Evolutionary conservation across 2,888 invertebrate species (phyloP), one percentile per base, ranked within the genome.

Genomic region (Rapana venosa): DNA sequence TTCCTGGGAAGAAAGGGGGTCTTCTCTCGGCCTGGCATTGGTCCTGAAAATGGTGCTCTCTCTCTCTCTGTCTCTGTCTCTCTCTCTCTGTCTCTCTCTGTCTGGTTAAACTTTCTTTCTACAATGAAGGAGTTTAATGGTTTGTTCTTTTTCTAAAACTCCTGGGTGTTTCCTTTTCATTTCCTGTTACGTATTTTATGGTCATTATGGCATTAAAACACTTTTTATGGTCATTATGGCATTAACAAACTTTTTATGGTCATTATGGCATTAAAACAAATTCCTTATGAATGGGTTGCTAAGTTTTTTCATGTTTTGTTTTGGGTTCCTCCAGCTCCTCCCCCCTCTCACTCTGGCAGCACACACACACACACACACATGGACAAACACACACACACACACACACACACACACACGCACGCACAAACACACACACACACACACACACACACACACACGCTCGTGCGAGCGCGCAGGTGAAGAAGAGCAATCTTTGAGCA

Each of bases 361-460:
- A 77, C 74, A 77, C 74, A 77, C 74, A 77, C 74, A 77, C 11
- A 77, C 74, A 77, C 74, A 77, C 74, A 77, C 11, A 77, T n/a
- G n/a, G 4, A 77, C 74, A 26, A 26, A 77, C 74, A 66, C 66
- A 66, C 66, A 66, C 66, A 66, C 66, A 66, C 66, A 66, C 66
- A 66, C 66, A 66, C 66, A 66, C 66, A 66, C 66, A 26, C 66
- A 66, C 66, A 66, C 17, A 66, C 66, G 13, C 66, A 66, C 66
- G 13, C 66, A 66, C 66, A 66, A 4, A 66, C 66, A 66, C 66
- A 66, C 66, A 66, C 66, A 66, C 66, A 66, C 66, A 66, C 66
- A 66, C 66, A 66, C 66, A 66, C 66, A 66, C 66, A 66, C 66
- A 66, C 66, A 66, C 66, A 66, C 66, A 66, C 66, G n/a, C n/a